A percentile compares a stretch with the other conserved stretches of the same genome.
Evolutionary conservation across 2,113 vertebrate species (phyloP).

Genomic region (Oreochromis aureus): DNA sequence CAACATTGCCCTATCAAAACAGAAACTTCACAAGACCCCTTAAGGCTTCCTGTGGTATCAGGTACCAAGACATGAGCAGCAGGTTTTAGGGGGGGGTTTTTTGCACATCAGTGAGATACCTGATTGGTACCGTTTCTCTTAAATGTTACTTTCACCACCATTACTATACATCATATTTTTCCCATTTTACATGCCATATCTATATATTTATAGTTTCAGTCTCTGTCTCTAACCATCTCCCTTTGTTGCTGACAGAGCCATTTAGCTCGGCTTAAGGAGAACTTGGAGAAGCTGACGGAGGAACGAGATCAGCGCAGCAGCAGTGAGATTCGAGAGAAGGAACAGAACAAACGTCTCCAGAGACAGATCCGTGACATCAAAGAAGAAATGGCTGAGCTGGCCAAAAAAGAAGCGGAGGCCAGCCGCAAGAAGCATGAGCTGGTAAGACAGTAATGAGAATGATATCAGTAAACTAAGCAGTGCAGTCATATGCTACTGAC

Average conservation of each 20-base stretch:
- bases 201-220: background rate
- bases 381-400: conserved; percentile 90
- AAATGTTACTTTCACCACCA: background rate
- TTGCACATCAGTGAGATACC: background rate
- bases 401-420: conserved; percentile 91
- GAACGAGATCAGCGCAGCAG: conserved; percentile 87
- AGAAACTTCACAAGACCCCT: background rate
- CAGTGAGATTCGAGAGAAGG: conserved; percentile 89
- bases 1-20: background rate
- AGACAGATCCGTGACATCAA: conserved; percentile 90
- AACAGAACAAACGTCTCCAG: conserved; percentile 93
- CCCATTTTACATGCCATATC: background rate
- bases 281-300: conserved; percentile 92
- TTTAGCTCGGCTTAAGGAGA: conserved; percentile 89
- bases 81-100: background rate
- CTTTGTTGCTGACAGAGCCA: conserved; percentile 69
- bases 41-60: background rate
- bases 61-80: background rate
- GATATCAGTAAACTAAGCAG: background rate
- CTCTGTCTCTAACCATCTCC: background rate
- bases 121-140: background rate
- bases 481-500: background rate
- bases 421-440: conserved; percentile 96
- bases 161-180: background rate
- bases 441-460: conserved; percentile 66